Conservation (phyloP, 1,140 invertebrate genomes). For the Aethina tumida region DNA sequence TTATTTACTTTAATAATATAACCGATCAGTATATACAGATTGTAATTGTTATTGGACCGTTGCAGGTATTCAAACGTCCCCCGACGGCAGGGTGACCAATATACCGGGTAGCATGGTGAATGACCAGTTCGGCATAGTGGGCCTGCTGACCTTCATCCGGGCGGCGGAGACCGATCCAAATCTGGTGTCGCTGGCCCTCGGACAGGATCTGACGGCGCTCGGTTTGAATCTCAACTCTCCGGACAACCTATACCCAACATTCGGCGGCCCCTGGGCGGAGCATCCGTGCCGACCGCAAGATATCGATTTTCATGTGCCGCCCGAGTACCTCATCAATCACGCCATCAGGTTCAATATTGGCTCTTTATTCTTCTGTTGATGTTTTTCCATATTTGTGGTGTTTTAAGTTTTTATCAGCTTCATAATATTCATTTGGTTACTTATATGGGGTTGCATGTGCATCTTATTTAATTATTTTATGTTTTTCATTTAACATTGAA, state of each 20-base stretch:
- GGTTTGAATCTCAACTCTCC: conserved; percentile 96
- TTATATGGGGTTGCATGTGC: too few relatives aligned
- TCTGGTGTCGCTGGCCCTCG: conserved; percentile 87
- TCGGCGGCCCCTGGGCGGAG: conserved; percentile 97
- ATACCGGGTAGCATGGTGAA: conserved; percentile 97
- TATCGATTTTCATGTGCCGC: conserved; percentile 96
- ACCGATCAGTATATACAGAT: not conserved
- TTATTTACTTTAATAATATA: too few relatives aligned
- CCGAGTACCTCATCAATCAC: conserved; percentile 95
- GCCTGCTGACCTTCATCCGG: conserved; percentile 92
- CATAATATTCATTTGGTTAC: too few relatives aligned
- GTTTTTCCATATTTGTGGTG: too few relatives aligned
- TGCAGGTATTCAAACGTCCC: conserved; percentile 84
- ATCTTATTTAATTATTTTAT: too few relatives aligned
- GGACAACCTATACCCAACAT: conserved; percentile 93
- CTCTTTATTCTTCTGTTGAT: too few relatives aligned
- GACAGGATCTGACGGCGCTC: conserved; percentile 93
- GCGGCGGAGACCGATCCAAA: conserved; percentile 95
- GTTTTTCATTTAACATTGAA: too few relatives aligned
- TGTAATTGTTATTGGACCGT: conserved; percentile 19
- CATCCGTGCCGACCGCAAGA: conserved; percentile 95
- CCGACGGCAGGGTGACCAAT: conserved; percentile 95
- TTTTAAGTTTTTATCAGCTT: too few relatives aligned
- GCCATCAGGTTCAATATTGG: conserved; percentile 72
- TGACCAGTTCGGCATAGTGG: conserved; percentile 99